Base-by-base conservation (phyloP, 2,888 invertebrate species). In the Napeogenes sylphis region DNA sequence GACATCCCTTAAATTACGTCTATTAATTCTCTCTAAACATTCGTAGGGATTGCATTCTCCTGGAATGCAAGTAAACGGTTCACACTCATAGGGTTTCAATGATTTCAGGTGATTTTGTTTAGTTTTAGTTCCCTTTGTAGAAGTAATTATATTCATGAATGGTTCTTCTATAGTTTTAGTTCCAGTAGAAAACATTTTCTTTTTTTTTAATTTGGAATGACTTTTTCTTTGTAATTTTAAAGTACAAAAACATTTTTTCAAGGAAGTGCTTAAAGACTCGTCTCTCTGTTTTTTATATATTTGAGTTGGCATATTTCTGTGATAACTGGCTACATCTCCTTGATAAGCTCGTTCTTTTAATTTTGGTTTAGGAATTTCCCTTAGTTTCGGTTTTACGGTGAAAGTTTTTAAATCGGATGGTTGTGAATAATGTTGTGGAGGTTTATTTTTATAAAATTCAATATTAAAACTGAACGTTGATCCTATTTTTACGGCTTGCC, bases 161-260 rank as follows among this genome's bases (percentile, higher is more conserved):
- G 30, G 55, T 32, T 33, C 21, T 30, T 46, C 33, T 13, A 45
- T 33, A 35, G 46, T 47, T 53, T 56, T 47, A 58, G 61, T 69
- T 51, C 55, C 62, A 12, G 47, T 51, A 61, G 61, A 46, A 12
- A 55, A 54, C 33, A 57, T 62, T 64, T 55, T 64, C 30, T n/a
- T 55, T 14, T 32, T 63, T 64, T 33, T 57, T 38, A 45, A 45
- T 55, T 59, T 70, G 38, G 56, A 54, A 35, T 32, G 58, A 45
- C 62, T 62, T 54, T 66, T 63, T 67, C 57, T 75, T 72, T 66
- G 70, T 56, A 77, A 69, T 64, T 75, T 71, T 35, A 77, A 65
- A 32, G 75, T 76, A 68, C 76, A 77, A 63, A 78, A 77, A 70
- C 79, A 78, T 62, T 73, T 72, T 70, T 76, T 76, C 10, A 78